Conservation (phyloP, 2,797 vertebrate genomes). For the Sebastes steindachneri region DNA sequence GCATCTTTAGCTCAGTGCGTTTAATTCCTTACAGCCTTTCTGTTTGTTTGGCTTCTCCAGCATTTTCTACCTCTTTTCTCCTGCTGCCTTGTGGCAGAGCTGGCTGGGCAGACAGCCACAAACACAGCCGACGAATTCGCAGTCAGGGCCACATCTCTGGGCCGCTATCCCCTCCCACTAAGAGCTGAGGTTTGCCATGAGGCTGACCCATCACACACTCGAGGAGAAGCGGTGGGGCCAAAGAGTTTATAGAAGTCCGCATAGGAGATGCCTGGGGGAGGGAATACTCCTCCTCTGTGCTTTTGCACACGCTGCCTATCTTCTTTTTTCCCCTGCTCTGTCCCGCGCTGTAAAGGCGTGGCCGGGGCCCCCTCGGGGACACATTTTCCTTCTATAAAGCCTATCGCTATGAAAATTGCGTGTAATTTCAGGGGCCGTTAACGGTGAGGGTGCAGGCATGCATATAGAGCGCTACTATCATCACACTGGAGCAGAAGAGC, state of each 20-base stretch:
- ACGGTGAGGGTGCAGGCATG: slow-evolving; percentile 42
- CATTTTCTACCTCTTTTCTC: slow-evolving; percentile 4
- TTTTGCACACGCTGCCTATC: slow-evolving; percentile 32
- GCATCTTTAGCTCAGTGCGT: slow-evolving; percentile 49
- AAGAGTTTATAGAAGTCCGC: slow-evolving; percentile 56
- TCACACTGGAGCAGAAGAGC: slow-evolving; percentile 47
- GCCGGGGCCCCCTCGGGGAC: slow-evolving; percentile 37
- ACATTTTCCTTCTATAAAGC: slow-evolving; percentile 69
- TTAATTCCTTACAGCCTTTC: slow-evolving; percentile 50
- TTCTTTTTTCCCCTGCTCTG: slow-evolving; percentile 18
- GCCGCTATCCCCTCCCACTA: slow-evolving; percentile 32
- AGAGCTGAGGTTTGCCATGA: slow-evolving; percentile 40
- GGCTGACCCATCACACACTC: slow-evolving; percentile 52
- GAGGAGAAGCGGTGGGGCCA: slow-evolving; percentile 28
- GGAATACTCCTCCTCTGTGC: slow-evolving; percentile 33
- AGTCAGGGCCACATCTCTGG: slow-evolving; percentile 49
- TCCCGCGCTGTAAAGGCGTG: slow-evolving; percentile 53
- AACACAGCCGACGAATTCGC: slow-evolving; percentile 30
- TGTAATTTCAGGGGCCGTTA: slow-evolving; percentile 76
- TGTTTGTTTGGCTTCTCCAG: slow-evolving; percentile 38
- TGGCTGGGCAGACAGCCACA: slow-evolving; percentile 5
- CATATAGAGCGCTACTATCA: slow-evolving; percentile 58
- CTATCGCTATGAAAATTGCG: slow-evolving; percentile 71
- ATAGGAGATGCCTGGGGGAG: slow-evolving; percentile 43
- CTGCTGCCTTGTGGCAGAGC: background rate